phyloP scores from a whole-genome alignment of 2,888 invertebrate species.

The Tridacna crocea region DNA sequence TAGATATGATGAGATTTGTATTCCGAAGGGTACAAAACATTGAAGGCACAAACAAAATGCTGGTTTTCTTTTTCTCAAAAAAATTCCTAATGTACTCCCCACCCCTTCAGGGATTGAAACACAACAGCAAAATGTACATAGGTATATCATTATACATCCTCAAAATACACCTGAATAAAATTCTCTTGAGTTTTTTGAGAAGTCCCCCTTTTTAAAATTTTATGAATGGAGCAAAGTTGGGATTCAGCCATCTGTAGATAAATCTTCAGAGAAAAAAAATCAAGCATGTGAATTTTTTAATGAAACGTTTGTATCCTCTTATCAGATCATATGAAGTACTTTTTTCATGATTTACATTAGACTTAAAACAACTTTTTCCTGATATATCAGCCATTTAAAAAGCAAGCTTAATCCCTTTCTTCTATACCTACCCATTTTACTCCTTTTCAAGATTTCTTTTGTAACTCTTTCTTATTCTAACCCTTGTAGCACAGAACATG shows the following conservation, averaged over 20 bases:
- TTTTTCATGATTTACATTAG: slow-evolving; percentile 3
- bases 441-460: too few species aligned
- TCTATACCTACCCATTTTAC: too few species aligned
- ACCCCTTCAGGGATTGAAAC: too few species aligned
- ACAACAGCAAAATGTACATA: too few species aligned
- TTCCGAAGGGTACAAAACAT: not conserved
- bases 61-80: too few species aligned
- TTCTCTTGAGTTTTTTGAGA: slow-evolving; percentile 27
- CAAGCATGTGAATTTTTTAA: not conserved
- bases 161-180: too few species aligned
- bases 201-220: not conserved
- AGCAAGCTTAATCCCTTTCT: too few species aligned
- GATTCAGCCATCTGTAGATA: not conserved
- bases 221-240: not conserved
- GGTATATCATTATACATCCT: too few species aligned
- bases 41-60: not conserved
- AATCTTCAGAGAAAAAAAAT: not conserved
- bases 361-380: not conserved
- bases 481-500: too few species aligned
- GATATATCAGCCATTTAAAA: too few species aligned
- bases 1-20: not conserved
- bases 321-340: not conserved
- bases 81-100: too few species aligned
- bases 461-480: too few species aligned
- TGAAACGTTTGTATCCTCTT: not conserved